Conservation (phyloP, 2,797 vertebrate species). For the Myotis pilosus region DNA sequence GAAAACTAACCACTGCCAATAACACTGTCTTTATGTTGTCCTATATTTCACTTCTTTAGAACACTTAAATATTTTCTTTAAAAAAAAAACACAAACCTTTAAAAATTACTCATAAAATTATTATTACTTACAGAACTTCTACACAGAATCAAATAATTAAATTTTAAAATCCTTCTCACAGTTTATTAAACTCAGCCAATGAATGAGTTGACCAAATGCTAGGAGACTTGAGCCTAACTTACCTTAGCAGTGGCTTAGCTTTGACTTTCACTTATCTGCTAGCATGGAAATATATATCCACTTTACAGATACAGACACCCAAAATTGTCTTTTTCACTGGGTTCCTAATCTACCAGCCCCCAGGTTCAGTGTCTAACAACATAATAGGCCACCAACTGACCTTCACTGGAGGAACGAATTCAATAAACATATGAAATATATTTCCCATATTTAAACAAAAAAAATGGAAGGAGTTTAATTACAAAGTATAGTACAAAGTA, state of each 20-base stretch:
- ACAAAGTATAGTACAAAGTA: not conserved
- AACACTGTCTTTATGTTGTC: not conserved
- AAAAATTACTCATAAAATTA: not conserved
- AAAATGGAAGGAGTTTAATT: not conserved
- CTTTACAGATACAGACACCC: not conserved
- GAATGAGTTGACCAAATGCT: not conserved
- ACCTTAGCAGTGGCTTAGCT: not conserved
- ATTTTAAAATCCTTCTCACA: constrained; percentile 18
- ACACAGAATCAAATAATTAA: constrained; percentile 9
- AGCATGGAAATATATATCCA: not conserved
- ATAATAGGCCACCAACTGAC: not conserved
- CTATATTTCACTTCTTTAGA: not conserved
- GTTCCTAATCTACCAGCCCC: not conserved
- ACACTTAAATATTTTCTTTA: not conserved
- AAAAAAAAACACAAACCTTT: not conserved
- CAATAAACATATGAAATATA: constrained; percentile 13
- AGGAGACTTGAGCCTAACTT: not conserved
- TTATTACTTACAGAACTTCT: not conserved
- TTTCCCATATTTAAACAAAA: constrained; percentile 41
- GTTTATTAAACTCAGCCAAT: not conserved
- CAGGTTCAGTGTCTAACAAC: not conserved
- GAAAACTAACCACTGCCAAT: not conserved
- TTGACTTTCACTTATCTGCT: not conserved
- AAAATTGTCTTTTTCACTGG: not conserved
- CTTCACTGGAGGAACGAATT: not conserved